phyloP scores from a whole-genome alignment of 2,888 invertebrate species.

The Aquatica leii region DNA sequence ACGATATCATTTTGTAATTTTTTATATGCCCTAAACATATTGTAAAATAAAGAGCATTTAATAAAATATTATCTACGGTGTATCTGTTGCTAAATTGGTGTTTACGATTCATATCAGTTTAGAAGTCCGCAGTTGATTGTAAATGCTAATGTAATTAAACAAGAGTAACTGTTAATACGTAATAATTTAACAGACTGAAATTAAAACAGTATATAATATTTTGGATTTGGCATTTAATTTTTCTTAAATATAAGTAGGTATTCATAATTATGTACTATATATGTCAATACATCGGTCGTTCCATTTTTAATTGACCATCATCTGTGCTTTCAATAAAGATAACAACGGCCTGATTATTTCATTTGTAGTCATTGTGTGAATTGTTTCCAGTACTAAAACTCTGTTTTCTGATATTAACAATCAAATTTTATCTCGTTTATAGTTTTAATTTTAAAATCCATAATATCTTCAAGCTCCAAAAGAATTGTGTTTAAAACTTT shows the following conservation, averaged over 20 bases:
- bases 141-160: too few relatives aligned
- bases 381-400: conserved; percentile 4
- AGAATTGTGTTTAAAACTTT: too few relatives aligned
- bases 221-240: neutral
- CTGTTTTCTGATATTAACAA: neutral
- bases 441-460: conserved; percentile 4
- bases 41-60: too few relatives aligned
- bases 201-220: too few relatives aligned
- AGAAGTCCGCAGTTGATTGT: too few relatives aligned
- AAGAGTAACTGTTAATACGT: too few relatives aligned
- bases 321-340: neutral
- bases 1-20: neutral
- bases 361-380: conserved; percentile 3
- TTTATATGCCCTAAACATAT: too few relatives aligned
- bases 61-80: too few relatives aligned
- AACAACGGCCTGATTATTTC: conserved; percentile 4
- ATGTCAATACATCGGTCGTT: conserved; percentile 5
- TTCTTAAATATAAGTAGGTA: conserved; percentile 2
- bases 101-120: too few relatives aligned
- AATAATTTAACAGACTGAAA: too few relatives aligned
- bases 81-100: too few relatives aligned
- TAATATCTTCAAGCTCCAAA: too few relatives aligned
- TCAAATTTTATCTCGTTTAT: neutral
- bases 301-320: conserved; percentile 8
- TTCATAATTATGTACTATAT: neutral